These are phyloP conservation scores for Steinernema carpocapsae DNA, from an alignment of 2,888 invertebrate genomes.

Conservation along the genomic window DNA sequence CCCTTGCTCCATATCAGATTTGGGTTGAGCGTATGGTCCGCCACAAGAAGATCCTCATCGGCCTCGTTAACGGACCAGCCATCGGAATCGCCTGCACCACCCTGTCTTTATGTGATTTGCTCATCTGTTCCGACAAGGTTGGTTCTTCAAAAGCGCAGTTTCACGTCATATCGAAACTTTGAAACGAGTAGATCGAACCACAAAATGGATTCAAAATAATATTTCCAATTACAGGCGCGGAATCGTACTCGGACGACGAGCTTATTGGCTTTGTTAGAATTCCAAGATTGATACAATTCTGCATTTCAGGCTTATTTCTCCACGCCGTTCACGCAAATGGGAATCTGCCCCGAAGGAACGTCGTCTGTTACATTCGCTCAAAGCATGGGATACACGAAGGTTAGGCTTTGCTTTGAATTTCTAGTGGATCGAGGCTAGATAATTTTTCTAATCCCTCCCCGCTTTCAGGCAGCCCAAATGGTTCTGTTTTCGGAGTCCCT, in stretches of 20 bases:
- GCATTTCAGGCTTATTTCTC: conserved; percentile 54
- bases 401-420: conserved; percentile 47
- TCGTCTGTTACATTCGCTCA: conserved; percentile 50
- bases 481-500: conserved; percentile 79
- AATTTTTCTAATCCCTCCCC: conserved; percentile 11
- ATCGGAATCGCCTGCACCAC: conserved; percentile 88
- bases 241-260: not conserved
- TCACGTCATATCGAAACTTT: not conserved
- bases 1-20: conserved; percentile 68
- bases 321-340: conserved; percentile 57
- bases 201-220: not conserved
- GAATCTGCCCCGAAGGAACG: conserved; percentile 57
- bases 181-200: not conserved
- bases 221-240: not conserved
- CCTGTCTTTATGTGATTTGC: conserved; percentile 83
- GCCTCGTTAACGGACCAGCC: conserved; percentile 91
- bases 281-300: not conserved
- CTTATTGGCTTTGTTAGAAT: not conserved
- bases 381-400: conserved; percentile 78
- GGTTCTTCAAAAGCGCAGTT: not conserved
- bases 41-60: conserved; percentile 85
- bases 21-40: conserved; percentile 81
- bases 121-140: conserved; percentile 82
- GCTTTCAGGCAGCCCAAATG: conserved; percentile 73
- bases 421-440: too few relatives aligned